Base-by-base conservation (phyloP, 2,113 vertebrate species). In the Xenus cinereus region DNA sequence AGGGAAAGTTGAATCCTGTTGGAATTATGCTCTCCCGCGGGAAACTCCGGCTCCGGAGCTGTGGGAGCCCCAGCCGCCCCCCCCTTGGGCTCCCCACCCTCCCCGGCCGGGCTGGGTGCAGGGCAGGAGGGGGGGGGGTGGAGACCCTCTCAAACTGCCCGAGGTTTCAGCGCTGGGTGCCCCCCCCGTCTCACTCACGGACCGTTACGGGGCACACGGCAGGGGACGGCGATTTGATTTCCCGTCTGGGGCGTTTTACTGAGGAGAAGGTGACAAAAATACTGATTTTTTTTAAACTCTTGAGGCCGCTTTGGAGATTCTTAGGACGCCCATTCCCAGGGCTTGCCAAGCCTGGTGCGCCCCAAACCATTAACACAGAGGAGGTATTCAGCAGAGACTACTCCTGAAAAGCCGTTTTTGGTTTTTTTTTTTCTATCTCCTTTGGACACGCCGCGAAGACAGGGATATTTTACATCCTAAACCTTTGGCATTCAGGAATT, bases 401-500 rank as follows among this genome's bases (percentile, higher is more conserved):
- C 98, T 97, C 98, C 98, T 98, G 98, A 98, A 99, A 99, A 99
- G 98, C 98, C 96, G 97, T 96, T 98, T 39, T n/a, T n/a, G n/a
- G n/a, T n/a, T n/a, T n/a, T n/a, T n/a, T n/a, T n/a, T 39, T 46
- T 98, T 98, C 99, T 99, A 98, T 99, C 99, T 99, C 97, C 98
- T 98, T 98, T 98, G 98, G 98, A 98, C 99, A 98, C 95, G 95
- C 98, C 96, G 96, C 59, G 97, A 96, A 98, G 97, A 97, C 98
- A 94, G 97, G 98, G 98, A 98, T 99, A 98, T 98, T 99, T 99
- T 98, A 98, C 98, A 98, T 98, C 98, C 98, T 98, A 98, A 98
- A 98, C 98, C 98, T 99, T 98, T 98, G 98, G 98, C 98, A 98
- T 99, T 99, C 98, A 99, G 98, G 99, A 98, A 99, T 99, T 99